Base-by-base conservation (phyloP, 2,113 vertebrate genomes). In the Hucho hucho region DNA sequence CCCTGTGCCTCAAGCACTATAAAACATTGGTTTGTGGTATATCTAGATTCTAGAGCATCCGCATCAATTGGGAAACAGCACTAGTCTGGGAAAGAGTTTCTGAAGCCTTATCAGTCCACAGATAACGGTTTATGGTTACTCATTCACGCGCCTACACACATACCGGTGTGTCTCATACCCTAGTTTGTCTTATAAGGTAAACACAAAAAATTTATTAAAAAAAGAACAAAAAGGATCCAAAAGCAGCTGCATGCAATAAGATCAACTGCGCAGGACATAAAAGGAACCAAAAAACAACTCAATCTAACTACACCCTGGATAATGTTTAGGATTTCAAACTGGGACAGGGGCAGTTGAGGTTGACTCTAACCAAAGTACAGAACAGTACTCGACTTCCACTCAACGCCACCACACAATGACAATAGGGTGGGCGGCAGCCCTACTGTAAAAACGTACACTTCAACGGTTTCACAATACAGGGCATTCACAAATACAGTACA, bases 311-410 rank as follows among this genome's bases (percentile, higher is more conserved):
- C 16, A 64, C 6, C 22, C 25, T 64, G 58, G 58, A 6, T 53
- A 53, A 14, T 13, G 47, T 20, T 68, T 43, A 64, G 66, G 22
- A 74, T 63, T 46, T 69, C 22, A 79, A 75, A 72, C 64, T 56
- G 76, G 61, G 72, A 70, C 71, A 65, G 26, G 79, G 72, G 58
- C 25, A 46, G 26, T n/a, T 47, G 29, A 76, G 53, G 73, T 53
- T 49, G 72, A 69, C 70, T 82, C 47, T 70, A 73, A 76, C 61
- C 47, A 22, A 61, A 61, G 58, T 18, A 69, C 66, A 22, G 6
- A 78, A 86, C 82, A 84, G 82, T 84, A 84, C 84, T 80, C 46
- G 2, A 71, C 75, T 69, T 75, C 56, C 68, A 81, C 69, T 56
- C 68, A 49, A 26, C 71, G 70, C 75, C 67, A 69, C 43, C 56